These are phyloP conservation scores for Enteromius mattozi DNA, from an alignment of 2,797 vertebrate genomes.

Conservation along the genomic window DNA sequence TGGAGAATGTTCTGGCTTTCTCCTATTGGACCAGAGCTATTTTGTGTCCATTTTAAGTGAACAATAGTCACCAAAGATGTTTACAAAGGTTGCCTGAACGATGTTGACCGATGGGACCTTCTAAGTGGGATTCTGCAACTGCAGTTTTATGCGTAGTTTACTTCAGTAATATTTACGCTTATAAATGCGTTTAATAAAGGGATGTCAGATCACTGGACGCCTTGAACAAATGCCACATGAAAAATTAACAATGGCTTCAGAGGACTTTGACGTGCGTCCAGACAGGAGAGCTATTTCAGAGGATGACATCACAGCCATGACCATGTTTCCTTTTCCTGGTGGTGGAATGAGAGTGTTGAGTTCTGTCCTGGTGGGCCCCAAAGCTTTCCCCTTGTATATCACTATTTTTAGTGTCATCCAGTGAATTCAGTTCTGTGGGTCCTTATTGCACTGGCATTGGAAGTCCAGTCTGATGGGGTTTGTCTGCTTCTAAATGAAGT, in stretches of 20 bases:
- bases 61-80: neutral
- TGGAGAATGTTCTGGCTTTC: conserved; percentile 46
- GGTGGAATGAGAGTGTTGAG: conserved; percentile 61
- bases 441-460: conserved; percentile 60
- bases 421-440: conserved; percentile 59
- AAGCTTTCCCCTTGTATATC: conserved; percentile 55
- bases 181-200: conserved; percentile 35
- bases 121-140: conserved; percentile 49
- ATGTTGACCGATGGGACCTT: conserved; percentile 27
- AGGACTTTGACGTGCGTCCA: conserved; percentile 40
- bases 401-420: conserved; percentile 70
- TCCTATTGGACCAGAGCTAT: conserved; percentile 58
- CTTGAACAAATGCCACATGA: conserved; percentile 52
- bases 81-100: conserved; percentile 31
- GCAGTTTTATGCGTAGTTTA: conserved; percentile 35
- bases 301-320: conserved; percentile 69
- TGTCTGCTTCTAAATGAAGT: conserved; percentile 1
- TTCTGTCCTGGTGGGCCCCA: conserved; percentile 57
- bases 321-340: conserved; percentile 77
- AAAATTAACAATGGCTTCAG: conserved; percentile 63
- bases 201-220: conserved; percentile 9
- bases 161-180: conserved; percentile 11
- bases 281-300: conserved; percentile 73
- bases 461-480: conserved; percentile 52
- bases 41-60: conserved; percentile 34